Percentiles rank a stretch among this genome's conserved stretches.
Evolutionary conservation across 2,888 invertebrate genomes (phyloP).

Genomic region (Caradrina clavipalpis): DNA sequence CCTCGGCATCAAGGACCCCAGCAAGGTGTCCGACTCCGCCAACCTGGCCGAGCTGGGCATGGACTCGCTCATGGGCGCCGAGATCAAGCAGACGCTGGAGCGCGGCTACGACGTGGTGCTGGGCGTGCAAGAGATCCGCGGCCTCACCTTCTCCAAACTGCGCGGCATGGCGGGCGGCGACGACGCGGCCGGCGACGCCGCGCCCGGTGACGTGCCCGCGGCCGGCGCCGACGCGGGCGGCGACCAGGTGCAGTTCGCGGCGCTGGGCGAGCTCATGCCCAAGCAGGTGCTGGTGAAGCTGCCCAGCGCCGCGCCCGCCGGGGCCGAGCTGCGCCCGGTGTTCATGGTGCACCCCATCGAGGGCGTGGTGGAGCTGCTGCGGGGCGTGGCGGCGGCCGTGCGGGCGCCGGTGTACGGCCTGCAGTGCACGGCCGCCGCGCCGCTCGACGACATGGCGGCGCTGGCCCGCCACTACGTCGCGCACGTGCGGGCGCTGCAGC

Average conservation of each 20-base stretch:
- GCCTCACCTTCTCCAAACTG: constrained; percentile 94
- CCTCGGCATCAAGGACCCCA: constrained; percentile 96
- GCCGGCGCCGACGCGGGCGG: constrained; percentile 79
- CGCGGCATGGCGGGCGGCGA: constrained; percentile 89
- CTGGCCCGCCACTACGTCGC: constrained; percentile 94
- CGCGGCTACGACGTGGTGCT: constrained; percentile 97
- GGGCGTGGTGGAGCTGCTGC: constrained; percentile 94
- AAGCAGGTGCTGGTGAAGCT: constrained; percentile 93
- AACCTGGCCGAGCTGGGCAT: constrained; percentile 98
- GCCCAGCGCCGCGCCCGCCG: constrained; percentile 88
- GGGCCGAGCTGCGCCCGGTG: constrained; percentile 86
- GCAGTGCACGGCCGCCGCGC: constrained; percentile 95
- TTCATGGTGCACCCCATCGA: constrained; percentile 97
- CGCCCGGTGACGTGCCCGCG: constrained; percentile 64
- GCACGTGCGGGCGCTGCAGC: constrained; percentile 94
- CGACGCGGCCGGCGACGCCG: constrained; percentile 47
- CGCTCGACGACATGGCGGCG: constrained; percentile 93
- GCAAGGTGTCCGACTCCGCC: constrained; percentile 93
- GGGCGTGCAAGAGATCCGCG: constrained; percentile 97
- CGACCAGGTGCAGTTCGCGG: constrained; percentile 66
- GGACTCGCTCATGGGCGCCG: constrained; percentile 99
- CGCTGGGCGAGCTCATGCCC: constrained; percentile 93
- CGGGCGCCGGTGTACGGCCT: constrained; percentile 96
- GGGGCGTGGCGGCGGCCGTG: constrained; percentile 93
- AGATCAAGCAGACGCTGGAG: constrained; percentile 99